These are phyloP conservation scores for Antedon mediterranea DNA, from an alignment of 53 echinoderm and acorn worm genomes.

Conservation along the genomic window DNA sequence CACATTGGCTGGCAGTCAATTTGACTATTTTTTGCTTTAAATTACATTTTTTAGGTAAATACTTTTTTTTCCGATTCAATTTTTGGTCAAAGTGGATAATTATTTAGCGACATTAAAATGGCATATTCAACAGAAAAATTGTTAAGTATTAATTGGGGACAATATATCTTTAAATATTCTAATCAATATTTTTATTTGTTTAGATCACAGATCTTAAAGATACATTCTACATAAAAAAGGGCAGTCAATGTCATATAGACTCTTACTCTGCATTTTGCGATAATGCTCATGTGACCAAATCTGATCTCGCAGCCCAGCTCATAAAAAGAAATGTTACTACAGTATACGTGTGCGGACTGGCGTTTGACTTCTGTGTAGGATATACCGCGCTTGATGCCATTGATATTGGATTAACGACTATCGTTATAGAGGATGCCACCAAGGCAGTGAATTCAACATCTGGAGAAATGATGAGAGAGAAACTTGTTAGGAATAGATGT, in stretches of 20 bases:
- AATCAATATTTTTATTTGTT: no score
- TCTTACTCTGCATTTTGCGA: slow-evolving; percentile 69
- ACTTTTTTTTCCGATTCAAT: no score
- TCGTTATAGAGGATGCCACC: slow-evolving; percentile 53
- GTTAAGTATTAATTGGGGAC: no score
- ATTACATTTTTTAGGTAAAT: no score
- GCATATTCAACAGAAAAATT: no score
- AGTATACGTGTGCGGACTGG: slow-evolving; percentile 61
- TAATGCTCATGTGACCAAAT: slow-evolving; percentile 30
- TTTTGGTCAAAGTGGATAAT: no score
- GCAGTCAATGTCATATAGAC: slow-evolving; percentile 42
- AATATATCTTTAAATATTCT: no score
- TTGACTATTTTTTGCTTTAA: no score
- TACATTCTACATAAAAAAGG: slow-evolving; percentile 25
- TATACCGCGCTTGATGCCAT: slow-evolving; percentile 51
- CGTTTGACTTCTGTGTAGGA: slow-evolving; percentile 57
- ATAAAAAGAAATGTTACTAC: slow-evolving; percentile 39
- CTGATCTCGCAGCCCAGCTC: slow-evolving; percentile 23
- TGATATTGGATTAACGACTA: slow-evolving; percentile 38
- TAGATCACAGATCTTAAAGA: background rate
- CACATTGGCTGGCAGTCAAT: no score
- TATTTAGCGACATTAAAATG: no score
- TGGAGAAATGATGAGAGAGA: slow-evolving; percentile 15
- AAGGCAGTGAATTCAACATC: slow-evolving; percentile 7
- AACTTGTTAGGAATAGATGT: slow-evolving; percentile 15